Percentiles rank a stretch among this genome's conserved stretches.
phyloP scores from a whole-genome alignment of 1,140 invertebrate species.

The Marisa cornuarietis region DNA sequence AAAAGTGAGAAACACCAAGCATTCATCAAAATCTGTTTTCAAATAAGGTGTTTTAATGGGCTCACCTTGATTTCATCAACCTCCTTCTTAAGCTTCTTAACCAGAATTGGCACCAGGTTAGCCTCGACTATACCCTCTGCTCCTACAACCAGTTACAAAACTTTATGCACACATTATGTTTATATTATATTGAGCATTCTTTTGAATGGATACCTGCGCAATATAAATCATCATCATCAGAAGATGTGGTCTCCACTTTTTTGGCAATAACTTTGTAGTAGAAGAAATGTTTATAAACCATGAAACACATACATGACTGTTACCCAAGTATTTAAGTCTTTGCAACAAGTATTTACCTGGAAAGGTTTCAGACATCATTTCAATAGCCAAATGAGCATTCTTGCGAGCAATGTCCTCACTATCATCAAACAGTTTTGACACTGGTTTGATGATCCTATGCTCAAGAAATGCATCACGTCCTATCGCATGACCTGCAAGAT shows the following conservation, averaged over 20 bases:
- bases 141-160: conserved; percentile 36
- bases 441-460: conserved; percentile 55
- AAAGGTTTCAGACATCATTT: conserved; percentile 64
- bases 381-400: conserved; percentile 64
- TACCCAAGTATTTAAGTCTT: not conserved
- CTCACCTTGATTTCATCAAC: conserved; percentile 64
- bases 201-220: no score
- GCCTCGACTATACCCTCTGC: conserved; percentile 62
- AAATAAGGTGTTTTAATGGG: not conserved
- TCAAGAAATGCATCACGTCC: conserved; percentile 65
- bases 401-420: conserved; percentile 61
- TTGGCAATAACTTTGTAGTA: no score
- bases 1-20: no score
- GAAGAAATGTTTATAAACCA: no score
- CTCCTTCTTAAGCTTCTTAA: conserved; percentile 61
- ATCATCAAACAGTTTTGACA: conserved; percentile 65
- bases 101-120: conserved; percentile 57
- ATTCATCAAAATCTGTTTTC: not conserved
- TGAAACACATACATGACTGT: not conserved
- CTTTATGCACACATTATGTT: no score
- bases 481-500: conserved; percentile 59
- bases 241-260: no score
- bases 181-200: no score
- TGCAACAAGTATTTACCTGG: conserved; percentile 43
- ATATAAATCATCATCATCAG: no score